phyloP scores from a whole-genome alignment of 2,797 vertebrate species.

The Gila robusta region DNA sequence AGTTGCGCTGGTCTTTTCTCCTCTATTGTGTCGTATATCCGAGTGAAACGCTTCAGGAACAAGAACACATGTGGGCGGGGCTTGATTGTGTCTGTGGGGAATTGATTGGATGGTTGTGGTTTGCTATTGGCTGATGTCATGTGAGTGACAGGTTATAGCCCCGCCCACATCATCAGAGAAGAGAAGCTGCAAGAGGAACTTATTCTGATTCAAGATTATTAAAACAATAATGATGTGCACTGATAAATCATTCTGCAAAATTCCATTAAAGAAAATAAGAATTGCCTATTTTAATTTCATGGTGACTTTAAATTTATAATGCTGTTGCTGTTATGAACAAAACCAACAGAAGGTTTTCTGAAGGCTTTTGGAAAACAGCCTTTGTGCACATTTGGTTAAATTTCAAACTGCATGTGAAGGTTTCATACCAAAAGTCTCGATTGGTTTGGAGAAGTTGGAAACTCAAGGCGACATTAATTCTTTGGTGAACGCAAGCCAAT shows the following conservation, averaged over 20 bases:
- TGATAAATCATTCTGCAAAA: neutral
- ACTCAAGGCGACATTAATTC: slow-evolving; percentile 48
- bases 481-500: slow-evolving; percentile 44
- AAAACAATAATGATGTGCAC: no score
- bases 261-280: neutral
- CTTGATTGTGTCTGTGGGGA: no score
- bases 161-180: no score
- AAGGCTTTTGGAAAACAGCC: slow-evolving; percentile 7
- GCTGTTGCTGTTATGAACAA: slow-evolving; percentile 26
- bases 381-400: slow-evolving; percentile 30
- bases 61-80: no score
- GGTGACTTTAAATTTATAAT: neutral
- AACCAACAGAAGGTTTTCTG: slow-evolving; percentile 19
- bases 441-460: slow-evolving; percentile 52
- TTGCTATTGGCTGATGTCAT: no score
- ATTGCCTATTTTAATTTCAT: neutral
- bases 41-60: no score
- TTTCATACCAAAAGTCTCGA: slow-evolving; percentile 36
- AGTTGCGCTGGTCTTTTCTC: no score
- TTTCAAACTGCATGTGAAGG: slow-evolving; percentile 53
- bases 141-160: no score
- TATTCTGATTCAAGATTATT: no score
- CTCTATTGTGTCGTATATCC: no score
- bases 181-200: no score
- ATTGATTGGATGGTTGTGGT: no score